Evolutionary conservation across 2,113 vertebrate species (phyloP).

Genomic region (Gnathochromis pfefferi): DNA sequence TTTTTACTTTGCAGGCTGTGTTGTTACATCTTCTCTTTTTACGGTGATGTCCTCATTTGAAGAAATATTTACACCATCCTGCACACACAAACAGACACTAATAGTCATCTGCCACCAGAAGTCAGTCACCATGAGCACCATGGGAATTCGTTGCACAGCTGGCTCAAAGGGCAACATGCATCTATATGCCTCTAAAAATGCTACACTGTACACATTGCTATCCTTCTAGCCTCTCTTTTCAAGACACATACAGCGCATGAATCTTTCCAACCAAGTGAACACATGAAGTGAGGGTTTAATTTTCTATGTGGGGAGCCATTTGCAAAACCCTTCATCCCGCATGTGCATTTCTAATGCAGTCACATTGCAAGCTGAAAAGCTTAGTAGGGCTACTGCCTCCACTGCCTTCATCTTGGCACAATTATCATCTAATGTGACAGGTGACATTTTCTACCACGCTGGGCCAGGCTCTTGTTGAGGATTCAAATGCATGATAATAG

Average conservation of each 20-base stretch:
- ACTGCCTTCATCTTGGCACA: constrained; percentile 13
- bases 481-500: constrained; percentile 34
- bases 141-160: background rate
- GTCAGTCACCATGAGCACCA: constrained; percentile 2
- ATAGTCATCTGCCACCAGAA: background rate
- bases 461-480: constrained; percentile 4
- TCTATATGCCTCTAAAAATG: background rate
- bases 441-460: constrained; percentile 48
- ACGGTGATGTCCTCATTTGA: constrained; percentile 8
- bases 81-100: background rate
- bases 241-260: background rate
- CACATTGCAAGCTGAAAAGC: constrained; percentile 3
- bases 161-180: constrained; percentile 17
- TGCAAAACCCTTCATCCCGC: background rate
- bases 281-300: background rate
- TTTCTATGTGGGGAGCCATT: background rate
- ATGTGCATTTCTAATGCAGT: constrained; percentile 3
- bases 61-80: background rate
- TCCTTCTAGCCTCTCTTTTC: background rate
- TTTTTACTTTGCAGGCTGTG: background rate
- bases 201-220: background rate
- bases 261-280: background rate
- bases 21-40: background rate
- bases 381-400: constrained; percentile 10
- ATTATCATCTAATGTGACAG: constrained; percentile 61